Evolutionary conservation across 2,888 invertebrate genomes (phyloP).

Genomic region (Xanthorhoe designata): DNA sequence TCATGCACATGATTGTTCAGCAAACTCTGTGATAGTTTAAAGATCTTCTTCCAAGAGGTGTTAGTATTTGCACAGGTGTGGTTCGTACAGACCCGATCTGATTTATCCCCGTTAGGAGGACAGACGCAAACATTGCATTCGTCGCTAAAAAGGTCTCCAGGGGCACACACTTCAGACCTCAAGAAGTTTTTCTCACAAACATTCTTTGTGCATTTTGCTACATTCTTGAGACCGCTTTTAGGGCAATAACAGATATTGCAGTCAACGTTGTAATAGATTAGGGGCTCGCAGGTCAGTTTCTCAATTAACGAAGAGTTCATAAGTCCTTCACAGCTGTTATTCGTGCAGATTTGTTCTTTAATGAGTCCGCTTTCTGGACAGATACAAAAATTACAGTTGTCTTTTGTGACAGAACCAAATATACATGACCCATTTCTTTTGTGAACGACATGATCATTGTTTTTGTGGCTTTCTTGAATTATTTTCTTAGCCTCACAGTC

Average conservation of each 20-base stretch:
- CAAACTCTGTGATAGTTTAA: conserved; percentile 61
- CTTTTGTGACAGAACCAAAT: conserved; percentile 67
- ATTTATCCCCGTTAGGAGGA: conserved; percentile 69
- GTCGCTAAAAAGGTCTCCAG: conserved; percentile 71
- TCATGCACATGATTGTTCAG: conserved; percentile 51
- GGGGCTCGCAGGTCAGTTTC: conserved; percentile 68
- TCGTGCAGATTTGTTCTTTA: conserved; percentile 66
- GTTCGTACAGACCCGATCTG: conserved; percentile 67
- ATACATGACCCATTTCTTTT: conserved; percentile 53
- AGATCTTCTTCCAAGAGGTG: conserved; percentile 64
- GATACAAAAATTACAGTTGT: conserved; percentile 77
- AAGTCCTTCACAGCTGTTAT: conserved; percentile 58
- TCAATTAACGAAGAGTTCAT: conserved; percentile 37
- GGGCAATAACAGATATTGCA: conserved; percentile 77
- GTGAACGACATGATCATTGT: conserved; percentile 20
- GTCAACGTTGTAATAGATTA: conserved; percentile 72
- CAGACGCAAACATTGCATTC: conserved; percentile 79
- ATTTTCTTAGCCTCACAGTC: conserved; percentile 67
- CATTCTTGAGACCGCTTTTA: conserved; percentile 69
- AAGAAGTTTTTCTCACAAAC: conserved; percentile 69
- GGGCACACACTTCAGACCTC: conserved; percentile 62
- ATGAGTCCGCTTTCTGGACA: conserved; percentile 67
- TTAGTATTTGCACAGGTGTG: conserved; percentile 60
- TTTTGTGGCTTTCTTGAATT: conserved; percentile 55
- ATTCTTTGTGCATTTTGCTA: conserved; percentile 75